Percentiles rank a stretch among this genome's conserved stretches.
These are phyloP conservation scores for Dendronephthya gigantea DNA, from an alignment of 64 coral and sea anemone genomes.

Conservation along the genomic window DNA sequence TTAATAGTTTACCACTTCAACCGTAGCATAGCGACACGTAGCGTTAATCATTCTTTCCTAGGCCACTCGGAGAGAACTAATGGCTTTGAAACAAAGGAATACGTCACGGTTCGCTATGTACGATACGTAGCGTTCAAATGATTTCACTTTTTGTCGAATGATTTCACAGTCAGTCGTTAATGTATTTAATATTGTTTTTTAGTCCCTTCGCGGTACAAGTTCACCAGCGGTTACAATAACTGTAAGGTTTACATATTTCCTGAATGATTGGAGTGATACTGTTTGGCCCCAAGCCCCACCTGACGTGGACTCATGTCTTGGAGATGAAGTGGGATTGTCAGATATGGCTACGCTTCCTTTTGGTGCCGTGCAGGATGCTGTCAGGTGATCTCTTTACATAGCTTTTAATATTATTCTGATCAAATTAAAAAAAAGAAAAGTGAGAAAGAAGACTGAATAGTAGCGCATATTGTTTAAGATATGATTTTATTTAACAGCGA, in stretches of 20 bases:
- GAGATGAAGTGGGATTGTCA: conserved; percentile 58
- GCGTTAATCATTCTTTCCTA: no score
- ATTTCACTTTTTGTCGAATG: no score
- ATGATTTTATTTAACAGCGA: conserved; percentile 37
- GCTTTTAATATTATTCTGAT: background rate
- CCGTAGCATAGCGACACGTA: no score
- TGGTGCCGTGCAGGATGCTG: conserved; percentile 77
- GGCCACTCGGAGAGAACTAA: no score
- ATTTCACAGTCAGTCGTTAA: no score
- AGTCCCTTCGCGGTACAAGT: background rate
- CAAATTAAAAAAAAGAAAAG: background rate
- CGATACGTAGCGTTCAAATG: no score
- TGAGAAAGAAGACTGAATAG: no score
- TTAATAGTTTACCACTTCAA: no score
- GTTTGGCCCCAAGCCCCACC: conserved; percentile 91
- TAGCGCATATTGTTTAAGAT: no score
- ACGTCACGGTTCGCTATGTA: no score
- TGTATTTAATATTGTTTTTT: background rate
- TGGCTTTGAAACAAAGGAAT: no score
- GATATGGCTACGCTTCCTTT: conserved; percentile 69
- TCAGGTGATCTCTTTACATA: conserved; percentile 51
- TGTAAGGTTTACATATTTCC: conserved; percentile 78
- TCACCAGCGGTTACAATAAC: conserved; percentile 69
- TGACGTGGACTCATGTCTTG: conserved; percentile 56
- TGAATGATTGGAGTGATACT: conserved; percentile 87